A percentile compares a stretch with the other conserved stretches of the same genome.
phyloP scores from a whole-genome alignment of 2,888 invertebrate genomes.

The Acleris literana region DNA sequence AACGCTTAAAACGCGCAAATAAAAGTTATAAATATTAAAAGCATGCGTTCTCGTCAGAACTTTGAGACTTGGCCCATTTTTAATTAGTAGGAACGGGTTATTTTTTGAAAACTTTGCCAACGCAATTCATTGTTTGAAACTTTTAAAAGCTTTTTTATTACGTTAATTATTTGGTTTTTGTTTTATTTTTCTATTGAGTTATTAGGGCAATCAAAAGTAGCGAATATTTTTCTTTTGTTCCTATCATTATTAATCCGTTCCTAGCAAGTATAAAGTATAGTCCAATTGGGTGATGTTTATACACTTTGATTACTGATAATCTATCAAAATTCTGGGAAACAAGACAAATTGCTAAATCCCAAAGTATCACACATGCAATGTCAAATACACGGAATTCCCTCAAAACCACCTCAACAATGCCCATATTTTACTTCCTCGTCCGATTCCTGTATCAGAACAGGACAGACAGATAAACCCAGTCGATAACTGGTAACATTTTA shows the following conservation, averaged over 20 bases:
- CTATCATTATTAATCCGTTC: too few species aligned
- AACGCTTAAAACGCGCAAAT: too few species aligned
- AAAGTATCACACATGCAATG: background rate
- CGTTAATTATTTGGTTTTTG: too few species aligned
- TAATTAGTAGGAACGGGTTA: slow-evolving; percentile 43
- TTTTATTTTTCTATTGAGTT: too few species aligned
- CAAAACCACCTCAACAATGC: slow-evolving; percentile 13
- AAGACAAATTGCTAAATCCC: background rate
- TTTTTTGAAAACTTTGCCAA: slow-evolving; percentile 57
- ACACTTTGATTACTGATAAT: too few species aligned
- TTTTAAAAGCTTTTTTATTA: slow-evolving; percentile 44
- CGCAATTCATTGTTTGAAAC: slow-evolving; percentile 69
- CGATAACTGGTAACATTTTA: slow-evolving; percentile 57
- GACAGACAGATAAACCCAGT: slow-evolving; percentile 50
- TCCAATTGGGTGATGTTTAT: too few species aligned
- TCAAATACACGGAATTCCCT: slow-evolving; percentile 1
- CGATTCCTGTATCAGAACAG: slow-evolving; percentile 18
- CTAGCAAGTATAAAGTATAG: too few species aligned
- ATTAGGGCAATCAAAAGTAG: too few species aligned
- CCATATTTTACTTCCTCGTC: slow-evolving; percentile 31
- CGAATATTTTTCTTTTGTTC: too few species aligned
- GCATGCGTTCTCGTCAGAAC: too few species aligned
- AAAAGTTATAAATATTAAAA: too few species aligned
- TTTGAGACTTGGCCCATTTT: slow-evolving; percentile 7
- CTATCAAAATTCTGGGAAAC: too few species aligned